Conservation (phyloP, 2,113 vertebrate species). For the Tetraodon nigroviridis region DNA sequence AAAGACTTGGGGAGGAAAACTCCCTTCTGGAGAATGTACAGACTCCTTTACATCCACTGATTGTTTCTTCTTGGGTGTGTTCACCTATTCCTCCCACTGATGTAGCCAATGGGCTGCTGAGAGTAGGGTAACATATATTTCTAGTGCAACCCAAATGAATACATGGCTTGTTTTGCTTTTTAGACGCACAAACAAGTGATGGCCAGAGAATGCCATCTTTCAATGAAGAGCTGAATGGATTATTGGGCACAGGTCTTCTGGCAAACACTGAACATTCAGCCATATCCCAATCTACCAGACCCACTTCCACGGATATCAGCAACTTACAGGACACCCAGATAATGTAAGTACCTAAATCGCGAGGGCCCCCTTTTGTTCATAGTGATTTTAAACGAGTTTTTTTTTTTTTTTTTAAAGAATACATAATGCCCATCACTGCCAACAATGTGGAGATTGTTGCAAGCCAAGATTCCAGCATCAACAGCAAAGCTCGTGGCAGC, state of each 20-base stretch:
- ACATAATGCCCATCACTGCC: constrained; percentile 79
- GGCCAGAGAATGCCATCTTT: constrained; percentile 78
- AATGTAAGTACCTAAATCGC: constrained; percentile 78
- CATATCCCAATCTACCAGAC: constrained; percentile 74
- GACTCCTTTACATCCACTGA: too few species aligned
- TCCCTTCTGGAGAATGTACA: too few species aligned
- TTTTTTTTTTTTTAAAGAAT: too few species aligned
- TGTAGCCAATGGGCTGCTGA: too few species aligned
- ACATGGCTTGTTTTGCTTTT: neutral
- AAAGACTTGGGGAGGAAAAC: too few species aligned
- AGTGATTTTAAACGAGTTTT: neutral
- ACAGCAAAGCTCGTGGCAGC: constrained; percentile 94
- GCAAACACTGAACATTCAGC: constrained; percentile 71
- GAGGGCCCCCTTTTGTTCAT: neutral
- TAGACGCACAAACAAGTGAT: constrained; percentile 77
- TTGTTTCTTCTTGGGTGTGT: too few species aligned
- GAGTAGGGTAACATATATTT: too few species aligned
- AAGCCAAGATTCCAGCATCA: constrained; percentile 96
- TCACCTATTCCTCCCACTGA: too few species aligned
- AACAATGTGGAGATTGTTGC: constrained; percentile 94
- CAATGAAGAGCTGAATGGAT: constrained; percentile 92
- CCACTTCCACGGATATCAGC: constrained; percentile 75
- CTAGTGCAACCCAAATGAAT: neutral
- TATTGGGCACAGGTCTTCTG: constrained; percentile 83
- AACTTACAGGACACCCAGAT: constrained; percentile 83